A percentile compares a stretch with the other conserved stretches of the same genome.
Evolutionary conservation across 2,113 vertebrate genomes (phyloP).

Genomic region (Arothron firmamentum): DNA sequence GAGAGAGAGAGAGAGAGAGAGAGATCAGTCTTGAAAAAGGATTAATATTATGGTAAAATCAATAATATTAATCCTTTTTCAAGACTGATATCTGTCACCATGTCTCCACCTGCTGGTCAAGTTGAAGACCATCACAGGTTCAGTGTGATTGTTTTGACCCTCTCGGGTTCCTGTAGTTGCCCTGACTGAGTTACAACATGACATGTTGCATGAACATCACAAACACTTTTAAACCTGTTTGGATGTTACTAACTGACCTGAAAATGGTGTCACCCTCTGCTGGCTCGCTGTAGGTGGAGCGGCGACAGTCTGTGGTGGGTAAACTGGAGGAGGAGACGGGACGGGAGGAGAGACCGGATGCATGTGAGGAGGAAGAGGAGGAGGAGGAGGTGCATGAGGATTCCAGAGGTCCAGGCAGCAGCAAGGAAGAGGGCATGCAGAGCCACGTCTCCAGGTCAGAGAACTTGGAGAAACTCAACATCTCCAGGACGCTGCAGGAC

Average conservation of each 20-base stretch:
- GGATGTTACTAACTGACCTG: conserved; percentile 38
- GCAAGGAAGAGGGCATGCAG: conserved; percentile 75
- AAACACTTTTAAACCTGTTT: not conserved
- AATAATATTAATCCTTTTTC: no score
- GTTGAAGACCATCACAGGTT: no score
- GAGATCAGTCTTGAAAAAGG: no score
- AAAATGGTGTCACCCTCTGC: conserved; percentile 25
- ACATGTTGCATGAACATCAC: no score
- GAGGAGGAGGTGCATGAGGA: conserved; percentile 38
- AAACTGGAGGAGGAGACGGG: conserved; percentile 26
- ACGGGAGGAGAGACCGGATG: conserved; percentile 35
- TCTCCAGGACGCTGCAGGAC: conserved; percentile 74
- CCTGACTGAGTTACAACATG: no score
- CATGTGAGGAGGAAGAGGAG: conserved; percentile 43
- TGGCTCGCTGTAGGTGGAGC: conserved; percentile 60
- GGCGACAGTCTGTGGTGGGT: conserved; percentile 27
- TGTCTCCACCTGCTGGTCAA: no score
- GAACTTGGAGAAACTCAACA: conserved; percentile 79
- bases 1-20: no score
- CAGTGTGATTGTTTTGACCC: no score
- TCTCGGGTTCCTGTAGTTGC: no score
- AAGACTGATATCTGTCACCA: no score
- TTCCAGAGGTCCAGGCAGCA: conserved; percentile 62
- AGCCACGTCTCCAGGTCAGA: conserved; percentile 78
- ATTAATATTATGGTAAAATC: no score